Evolutionary conservation across 2,113 vertebrate species (phyloP), one percentile per base, ranked within the genome.

Genomic region (Brachirus orientalis): DNA sequence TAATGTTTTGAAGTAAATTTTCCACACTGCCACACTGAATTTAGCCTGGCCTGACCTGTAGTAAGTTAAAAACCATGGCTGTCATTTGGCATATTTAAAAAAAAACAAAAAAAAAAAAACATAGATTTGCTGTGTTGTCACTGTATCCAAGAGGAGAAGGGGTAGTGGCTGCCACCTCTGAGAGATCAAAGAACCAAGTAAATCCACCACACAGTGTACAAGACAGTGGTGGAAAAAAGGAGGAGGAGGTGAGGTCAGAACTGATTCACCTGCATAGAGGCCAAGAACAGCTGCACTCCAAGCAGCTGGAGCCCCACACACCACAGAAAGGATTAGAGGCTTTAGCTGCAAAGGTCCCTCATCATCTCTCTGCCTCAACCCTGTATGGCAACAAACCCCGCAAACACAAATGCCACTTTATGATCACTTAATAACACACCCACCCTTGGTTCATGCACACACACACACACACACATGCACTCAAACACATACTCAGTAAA

Each of bases 311-410:
- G 72, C 70, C 77, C 67, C 70, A 33, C 41, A 38, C 72, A 77
- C 79, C 79, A 57, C 67, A 69, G 83, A 78, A 64, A 72, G 86
- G 90, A 90, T 91, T 90, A 89, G 74, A 75, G 68, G 86, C 85
- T 86, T 90, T 84, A 62, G 74, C 79, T 70, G 72, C 75, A 80
- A 86, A 88, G 84, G 86, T 80, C 83, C 84, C 75, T 86, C 83
- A 77, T 83, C 88, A 86, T 89, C 78, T 77, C 77, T 45, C 71
- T 3, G 53, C 64, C 80, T 54, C 67, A 82, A 72, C 82, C 69
- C 61, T 75, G 75, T 63, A 67, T 57, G 56, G 76, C 65, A 82
- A 54, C 63, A 85, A 63, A 71, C 80, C 84, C 78, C 58, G 16
- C 82, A 76, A 87, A 83, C 80, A 78, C 67, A 83, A 82, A 86